Conservation (phyloP, 1,140 invertebrate species). For the Lamellibrachia luymesi region DNA sequence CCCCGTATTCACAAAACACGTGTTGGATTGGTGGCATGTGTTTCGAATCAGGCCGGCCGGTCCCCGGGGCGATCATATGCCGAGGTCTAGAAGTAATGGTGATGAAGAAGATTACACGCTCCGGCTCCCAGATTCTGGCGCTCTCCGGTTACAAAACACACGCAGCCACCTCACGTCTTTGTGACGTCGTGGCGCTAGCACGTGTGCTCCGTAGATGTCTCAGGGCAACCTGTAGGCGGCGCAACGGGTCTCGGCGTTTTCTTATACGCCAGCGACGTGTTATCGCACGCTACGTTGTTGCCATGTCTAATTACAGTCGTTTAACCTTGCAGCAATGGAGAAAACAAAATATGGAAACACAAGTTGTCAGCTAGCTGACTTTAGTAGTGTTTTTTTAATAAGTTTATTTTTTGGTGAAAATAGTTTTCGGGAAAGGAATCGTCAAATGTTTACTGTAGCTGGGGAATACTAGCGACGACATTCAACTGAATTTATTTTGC, state of each 20-base stretch:
- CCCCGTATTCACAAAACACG: neutral
- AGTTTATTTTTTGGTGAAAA: no score
- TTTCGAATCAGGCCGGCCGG: neutral
- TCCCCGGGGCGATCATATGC: neutral
- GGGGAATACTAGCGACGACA: no score
- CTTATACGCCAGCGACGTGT: no score
- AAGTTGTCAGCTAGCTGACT: no score
- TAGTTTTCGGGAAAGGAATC: no score
- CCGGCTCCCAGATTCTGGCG: neutral
- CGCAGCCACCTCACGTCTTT: neutral
- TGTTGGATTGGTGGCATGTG: neutral
- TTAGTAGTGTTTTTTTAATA: no score
- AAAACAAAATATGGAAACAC: no score
- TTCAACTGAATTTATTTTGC: no score
- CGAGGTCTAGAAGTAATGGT: neutral
- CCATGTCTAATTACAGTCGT: no score
- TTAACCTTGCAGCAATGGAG: no score
- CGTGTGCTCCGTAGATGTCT: neutral
- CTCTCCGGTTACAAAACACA: constrained; percentile 4
- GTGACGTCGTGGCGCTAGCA: neutral
- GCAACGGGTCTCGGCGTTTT: neutral
- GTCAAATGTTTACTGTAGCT: no score
- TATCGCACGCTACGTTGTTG: no score
- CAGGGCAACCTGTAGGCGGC: neutral
- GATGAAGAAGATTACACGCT: neutral